phyloP scores from a whole-genome alignment of 2,113 vertebrate genomes.

The Albula glossodonta region DNA sequence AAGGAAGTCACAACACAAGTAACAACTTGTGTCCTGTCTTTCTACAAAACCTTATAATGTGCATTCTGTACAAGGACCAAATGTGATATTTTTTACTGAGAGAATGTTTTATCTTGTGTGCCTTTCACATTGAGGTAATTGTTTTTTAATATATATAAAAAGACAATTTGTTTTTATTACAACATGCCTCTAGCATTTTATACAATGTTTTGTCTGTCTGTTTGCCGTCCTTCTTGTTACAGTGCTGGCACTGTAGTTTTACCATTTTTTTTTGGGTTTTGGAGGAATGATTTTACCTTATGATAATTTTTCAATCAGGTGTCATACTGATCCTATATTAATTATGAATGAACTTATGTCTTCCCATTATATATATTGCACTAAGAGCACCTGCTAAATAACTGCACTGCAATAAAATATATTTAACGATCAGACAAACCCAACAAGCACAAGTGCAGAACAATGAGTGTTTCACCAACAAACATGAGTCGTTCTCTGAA shows the following conservation, averaged over 20 bases:
- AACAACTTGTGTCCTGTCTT: not conserved
- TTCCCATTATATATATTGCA: too few species aligned
- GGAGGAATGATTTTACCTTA: not conserved
- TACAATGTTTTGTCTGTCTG: too few species aligned
- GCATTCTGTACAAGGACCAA: not conserved
- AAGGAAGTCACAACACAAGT: not conserved
- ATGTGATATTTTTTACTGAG: not conserved
- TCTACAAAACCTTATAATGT: too few species aligned
- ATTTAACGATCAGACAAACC: not conserved
- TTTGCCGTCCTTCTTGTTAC: not conserved
- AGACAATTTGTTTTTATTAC: too few species aligned
- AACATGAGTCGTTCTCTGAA: not conserved
- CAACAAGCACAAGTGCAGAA: not conserved
- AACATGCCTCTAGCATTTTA: too few species aligned
- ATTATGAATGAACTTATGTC: too few species aligned
- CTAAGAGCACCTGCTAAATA: too few species aligned
- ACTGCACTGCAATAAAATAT: too few species aligned
- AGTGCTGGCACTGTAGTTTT: constrained; percentile 15
- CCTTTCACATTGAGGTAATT: not conserved
- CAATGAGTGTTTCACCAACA: not conserved
- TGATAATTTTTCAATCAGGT: not conserved
- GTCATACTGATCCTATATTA: not conserved
- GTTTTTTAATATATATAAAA: not conserved
- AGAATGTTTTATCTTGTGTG: not conserved
- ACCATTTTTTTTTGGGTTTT: not conserved